Percentiles rank a stretch among this genome's conserved stretches.
Evolutionary conservation across 2,797 vertebrate species (phyloP).

Genomic region (Heterohyrax brucei): DNA sequence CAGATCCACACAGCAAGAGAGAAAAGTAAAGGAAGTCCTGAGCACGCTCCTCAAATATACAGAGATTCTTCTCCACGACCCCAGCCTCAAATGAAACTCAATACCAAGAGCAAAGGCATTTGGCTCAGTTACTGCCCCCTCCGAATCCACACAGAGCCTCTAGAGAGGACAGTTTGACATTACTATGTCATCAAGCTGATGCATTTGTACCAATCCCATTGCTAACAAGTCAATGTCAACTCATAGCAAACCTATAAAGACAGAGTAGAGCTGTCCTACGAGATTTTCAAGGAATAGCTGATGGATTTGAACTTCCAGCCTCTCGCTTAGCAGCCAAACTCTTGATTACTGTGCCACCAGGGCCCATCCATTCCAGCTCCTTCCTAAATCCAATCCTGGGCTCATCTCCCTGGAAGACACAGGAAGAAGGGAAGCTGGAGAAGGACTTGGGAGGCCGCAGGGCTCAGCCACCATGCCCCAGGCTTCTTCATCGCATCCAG

Average conservation of each 20-base stretch:
- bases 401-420: not conserved
- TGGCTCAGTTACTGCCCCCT: not conserved
- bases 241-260: too few species aligned
- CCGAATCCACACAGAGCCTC: not conserved
- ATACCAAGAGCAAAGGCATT: not conserved
- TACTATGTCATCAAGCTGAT: not conserved
- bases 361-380: not conserved
- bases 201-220: not conserved
- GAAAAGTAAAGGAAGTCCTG: not conserved
- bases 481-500: accelerated
- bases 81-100: conserved; percentile 58
- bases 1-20: not conserved
- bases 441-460: not conserved
- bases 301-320: too few species aligned
- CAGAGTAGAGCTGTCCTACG: too few species aligned
- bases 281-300: too few species aligned
- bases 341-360: too few species aligned
- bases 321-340: too few species aligned
- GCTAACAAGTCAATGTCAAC: too few species aligned
- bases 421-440: not conserved
- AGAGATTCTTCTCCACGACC: conserved; percentile 26
- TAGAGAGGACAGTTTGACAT: not conserved
- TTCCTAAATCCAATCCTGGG: not conserved
- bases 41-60: not conserved
- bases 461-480: not conserved